A percentile compares a stretch with the other conserved stretches of the same genome.
phyloP scores from a whole-genome alignment of 1,140 invertebrate species.

The Pogonognathellus flavescens region DNA sequence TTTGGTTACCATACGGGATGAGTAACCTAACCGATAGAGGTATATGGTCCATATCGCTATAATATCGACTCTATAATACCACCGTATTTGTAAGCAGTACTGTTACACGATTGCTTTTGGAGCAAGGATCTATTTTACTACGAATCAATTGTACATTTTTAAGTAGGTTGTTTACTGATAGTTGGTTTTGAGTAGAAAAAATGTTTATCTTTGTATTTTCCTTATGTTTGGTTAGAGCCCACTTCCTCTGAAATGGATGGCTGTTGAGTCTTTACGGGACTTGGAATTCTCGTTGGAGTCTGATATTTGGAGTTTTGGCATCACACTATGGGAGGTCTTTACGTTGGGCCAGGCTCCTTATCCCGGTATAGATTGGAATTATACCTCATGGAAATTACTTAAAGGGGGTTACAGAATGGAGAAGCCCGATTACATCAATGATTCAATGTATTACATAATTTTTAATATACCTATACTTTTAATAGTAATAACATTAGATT shows the following conservation, averaged over 20 bases:
- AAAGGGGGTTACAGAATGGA: slow-evolving; percentile 54
- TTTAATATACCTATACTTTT: not conserved
- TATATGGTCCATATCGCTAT: too few relatives aligned
- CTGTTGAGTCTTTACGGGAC: slow-evolving; percentile 18
- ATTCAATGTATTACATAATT: slow-evolving; percentile 53
- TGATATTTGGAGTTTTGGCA: slow-evolving; percentile 35
- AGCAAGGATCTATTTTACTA: too few relatives aligned
- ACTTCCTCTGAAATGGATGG: slow-evolving; percentile 47
- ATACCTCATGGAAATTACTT: slow-evolving; percentile 50
- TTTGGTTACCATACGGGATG: too few relatives aligned
- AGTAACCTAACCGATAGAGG: too few relatives aligned
- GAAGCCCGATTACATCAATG: slow-evolving; percentile 47
- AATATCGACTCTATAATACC: too few relatives aligned
- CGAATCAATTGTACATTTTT: too few relatives aligned
- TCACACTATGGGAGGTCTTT: slow-evolving; percentile 55
- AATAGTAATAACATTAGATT: too few relatives aligned
- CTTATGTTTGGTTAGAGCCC: not conserved
- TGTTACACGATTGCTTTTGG: too few relatives aligned
- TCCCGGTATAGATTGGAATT: slow-evolving; percentile 45
- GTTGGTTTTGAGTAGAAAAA: too few relatives aligned
- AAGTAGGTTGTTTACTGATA: too few relatives aligned
- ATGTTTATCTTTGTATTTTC: too few relatives aligned
- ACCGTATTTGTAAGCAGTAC: too few relatives aligned
- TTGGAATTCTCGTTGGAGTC: slow-evolving; percentile 34
- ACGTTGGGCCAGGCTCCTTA: slow-evolving; percentile 53